Conservation (phyloP, 2,888 invertebrate species). For the Germaria angustata region DNA sequence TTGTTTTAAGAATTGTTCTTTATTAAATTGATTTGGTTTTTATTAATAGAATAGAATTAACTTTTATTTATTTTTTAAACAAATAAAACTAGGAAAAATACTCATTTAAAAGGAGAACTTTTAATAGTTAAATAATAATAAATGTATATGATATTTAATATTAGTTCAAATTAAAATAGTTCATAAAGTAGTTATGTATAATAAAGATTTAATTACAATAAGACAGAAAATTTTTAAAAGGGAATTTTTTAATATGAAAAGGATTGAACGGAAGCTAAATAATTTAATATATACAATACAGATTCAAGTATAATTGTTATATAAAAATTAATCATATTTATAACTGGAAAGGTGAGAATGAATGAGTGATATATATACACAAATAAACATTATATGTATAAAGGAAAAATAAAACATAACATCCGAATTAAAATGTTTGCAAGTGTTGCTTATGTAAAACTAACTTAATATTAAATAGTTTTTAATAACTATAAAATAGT, state of each 20-base stretch:
- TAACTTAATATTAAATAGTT: conserved; percentile 14
- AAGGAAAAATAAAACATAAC: conserved; percentile 1
- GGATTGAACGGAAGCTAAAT: neutral
- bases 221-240: conserved; percentile 20
- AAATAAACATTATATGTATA: conserved; percentile 1
- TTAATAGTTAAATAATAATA: conserved; percentile 45
- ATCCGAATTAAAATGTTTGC: neutral
- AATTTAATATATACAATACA: conserved; percentile 18
- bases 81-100: conserved; percentile 55
- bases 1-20: conserved; percentile 56
- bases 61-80: conserved; percentile 67
- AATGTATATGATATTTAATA: conserved; percentile 29
- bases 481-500: neutral
- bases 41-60: conserved; percentile 43
- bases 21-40: conserved; percentile 54
- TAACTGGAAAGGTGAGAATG: conserved; percentile 5
- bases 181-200: conserved; percentile 19
- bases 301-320: neutral
- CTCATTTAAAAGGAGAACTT: conserved; percentile 17
- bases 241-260: neutral
- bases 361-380: conserved; percentile 12
- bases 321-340: neutral
- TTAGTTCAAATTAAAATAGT: conserved; percentile 33
- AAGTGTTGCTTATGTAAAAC: neutral
- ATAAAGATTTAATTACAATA: conserved; percentile 56